Evolutionary conservation across 2,113 vertebrate genomes (phyloP).

Genomic region (Trichechus manatus): DNA sequence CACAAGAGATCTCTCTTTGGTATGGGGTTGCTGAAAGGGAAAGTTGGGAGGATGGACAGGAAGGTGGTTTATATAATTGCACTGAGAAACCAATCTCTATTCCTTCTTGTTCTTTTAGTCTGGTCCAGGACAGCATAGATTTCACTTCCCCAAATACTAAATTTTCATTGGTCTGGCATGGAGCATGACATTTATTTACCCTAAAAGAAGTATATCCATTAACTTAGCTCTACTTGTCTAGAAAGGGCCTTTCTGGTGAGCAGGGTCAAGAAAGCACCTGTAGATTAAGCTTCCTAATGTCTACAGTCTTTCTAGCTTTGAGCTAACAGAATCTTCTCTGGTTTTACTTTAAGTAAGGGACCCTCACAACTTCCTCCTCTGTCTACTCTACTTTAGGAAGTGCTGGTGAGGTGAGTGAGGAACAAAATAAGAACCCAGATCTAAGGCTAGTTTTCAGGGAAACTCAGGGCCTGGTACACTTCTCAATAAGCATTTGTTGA

Average conservation of each 20-base stretch:
- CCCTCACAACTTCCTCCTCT: background rate
- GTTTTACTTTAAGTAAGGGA: background rate
- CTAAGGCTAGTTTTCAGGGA: background rate
- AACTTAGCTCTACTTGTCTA: background rate
- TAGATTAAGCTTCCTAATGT: background rate
- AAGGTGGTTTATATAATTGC: background rate
- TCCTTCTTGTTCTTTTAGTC: constrained; percentile 26
- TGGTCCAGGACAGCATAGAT: background rate
- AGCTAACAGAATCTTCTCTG: background rate
- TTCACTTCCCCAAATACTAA: constrained; percentile 35
- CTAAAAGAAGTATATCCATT: background rate
- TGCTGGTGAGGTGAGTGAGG: background rate
- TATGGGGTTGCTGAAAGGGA: constrained; percentile 85
- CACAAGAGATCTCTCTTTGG: constrained; percentile 90
- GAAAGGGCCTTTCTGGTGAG: background rate
- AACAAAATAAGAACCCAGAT: background rate
- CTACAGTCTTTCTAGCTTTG: background rate
- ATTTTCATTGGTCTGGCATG: background rate
- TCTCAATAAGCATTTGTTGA: background rate
- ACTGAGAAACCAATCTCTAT: background rate
- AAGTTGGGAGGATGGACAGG: constrained; percentile 10
- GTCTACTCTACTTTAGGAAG: constrained; percentile 5
- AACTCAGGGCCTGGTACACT: background rate
- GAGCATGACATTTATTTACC: background rate
- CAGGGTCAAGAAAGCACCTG: background rate